These are phyloP conservation scores for Crematogaster levior DNA, from an alignment of 2,888 invertebrate genomes.

Conservation along the genomic window DNA sequence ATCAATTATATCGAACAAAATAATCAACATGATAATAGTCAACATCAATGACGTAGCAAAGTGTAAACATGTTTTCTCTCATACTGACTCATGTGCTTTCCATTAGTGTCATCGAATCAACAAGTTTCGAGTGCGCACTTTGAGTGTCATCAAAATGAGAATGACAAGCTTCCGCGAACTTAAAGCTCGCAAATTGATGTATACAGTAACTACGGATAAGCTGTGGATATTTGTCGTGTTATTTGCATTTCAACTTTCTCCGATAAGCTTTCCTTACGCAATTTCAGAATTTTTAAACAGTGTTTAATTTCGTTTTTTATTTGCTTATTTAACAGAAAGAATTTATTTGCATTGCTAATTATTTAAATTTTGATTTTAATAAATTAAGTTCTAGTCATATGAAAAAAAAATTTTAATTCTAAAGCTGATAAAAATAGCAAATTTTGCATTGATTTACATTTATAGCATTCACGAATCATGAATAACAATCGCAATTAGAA, in stretches of 20 bases:
- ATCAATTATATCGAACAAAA: slow-evolving; percentile 14
- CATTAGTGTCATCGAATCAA: slow-evolving; percentile 14
- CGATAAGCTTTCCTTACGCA: neutral
- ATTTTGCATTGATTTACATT: neutral
- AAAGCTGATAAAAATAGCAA: neutral
- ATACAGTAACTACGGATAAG: neutral
- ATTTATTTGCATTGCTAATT: neutral
- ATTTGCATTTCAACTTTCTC: slow-evolving; percentile 15
- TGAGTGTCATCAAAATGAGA: slow-evolving; percentile 7
- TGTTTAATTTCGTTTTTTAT: neutral
- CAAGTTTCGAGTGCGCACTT: neutral
- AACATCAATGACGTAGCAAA: neutral
- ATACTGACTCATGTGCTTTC: slow-evolving; percentile 29
- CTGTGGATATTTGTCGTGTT: neutral
- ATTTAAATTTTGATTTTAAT: neutral
- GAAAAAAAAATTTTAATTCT: neutral
- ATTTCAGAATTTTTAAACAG: neutral
- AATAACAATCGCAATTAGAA: neutral
- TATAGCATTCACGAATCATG: neutral
- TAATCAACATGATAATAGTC: slow-evolving; percentile 16
- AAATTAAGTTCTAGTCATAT: neutral
- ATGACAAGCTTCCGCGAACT: slow-evolving; percentile 14
- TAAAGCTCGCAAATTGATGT: slow-evolving; percentile 7
- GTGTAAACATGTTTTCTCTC: slow-evolving; percentile 38
- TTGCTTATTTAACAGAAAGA: neutral